Base-by-base conservation (phyloP, 2,888 invertebrate genomes). In the Tethea ocularis region DNA sequence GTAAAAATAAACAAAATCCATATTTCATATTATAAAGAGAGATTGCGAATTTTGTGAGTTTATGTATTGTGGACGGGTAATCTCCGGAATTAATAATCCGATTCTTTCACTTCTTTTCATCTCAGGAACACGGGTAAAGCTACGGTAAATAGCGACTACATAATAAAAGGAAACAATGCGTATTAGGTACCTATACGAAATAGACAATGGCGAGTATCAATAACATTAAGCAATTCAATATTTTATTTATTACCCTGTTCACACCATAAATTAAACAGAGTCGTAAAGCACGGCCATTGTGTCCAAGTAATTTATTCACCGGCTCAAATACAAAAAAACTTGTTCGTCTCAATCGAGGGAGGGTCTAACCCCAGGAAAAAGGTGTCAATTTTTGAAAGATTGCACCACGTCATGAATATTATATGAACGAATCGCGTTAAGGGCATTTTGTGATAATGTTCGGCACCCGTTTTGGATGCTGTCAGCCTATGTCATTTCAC, bases 321-420 rank as follows among this genome's bases (percentile, higher is more conserved):
- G 80, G 76, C 69, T 71, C 78, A 80, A 88, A 89, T 86, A 88
- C 88, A 88, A 91, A 91, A 33, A 91, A 90, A 89, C 88, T 89
- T 91, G 89, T 88, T 79, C 86, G 75, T 80, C 80, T 78, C 74
- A 69, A 78, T 76, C 77, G 68, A 71, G 71, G 74, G 79, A 80
- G 84, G 82, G 80, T 79, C 77, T 69, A 75, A 78, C 83, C 84
- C 84, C 75, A 75, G 80, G 78, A 79, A 87, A 88, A 89, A 90
- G 91, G 91, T 92, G 92, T 93, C 92, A 93, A 92, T 92, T 93
- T 92, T 92, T 93, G 92, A 93, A 93, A 93, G 92, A 93, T 93
- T 91, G 92, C 84, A 83, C 84, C 87, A 69, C 87, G 89, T 90
- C 92, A 92, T 93, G 92, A 92, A 93, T 93, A 89, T 93, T 92